A percentile compares a stretch with the other conserved stretches of the same genome.
Conservation (phyloP, 2,113 vertebrate species). For the Dipodomys merriami region DNA sequence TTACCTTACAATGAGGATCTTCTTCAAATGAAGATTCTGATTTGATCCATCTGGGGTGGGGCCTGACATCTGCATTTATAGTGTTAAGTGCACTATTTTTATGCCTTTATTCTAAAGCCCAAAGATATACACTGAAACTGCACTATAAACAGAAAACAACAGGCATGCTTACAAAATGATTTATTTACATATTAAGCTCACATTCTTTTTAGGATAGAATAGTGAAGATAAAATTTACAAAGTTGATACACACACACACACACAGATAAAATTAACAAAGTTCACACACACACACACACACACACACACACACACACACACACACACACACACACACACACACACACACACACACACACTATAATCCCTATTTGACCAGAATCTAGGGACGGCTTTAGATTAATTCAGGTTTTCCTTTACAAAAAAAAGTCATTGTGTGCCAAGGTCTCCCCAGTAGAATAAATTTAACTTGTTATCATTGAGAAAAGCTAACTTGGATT, state of each 20-base stretch:
- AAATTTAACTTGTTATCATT: conserved; percentile 24
- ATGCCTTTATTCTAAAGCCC: conserved; percentile 42
- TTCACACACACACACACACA: not conserved
- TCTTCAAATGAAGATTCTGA: not conserved
- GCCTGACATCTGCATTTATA: not conserved
- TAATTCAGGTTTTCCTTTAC: conserved; percentile 39
- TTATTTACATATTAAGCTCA: conserved; percentile 75
- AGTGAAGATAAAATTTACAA: conserved; percentile 69
- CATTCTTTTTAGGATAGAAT: conserved; percentile 47
- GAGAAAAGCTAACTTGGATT: conserved; percentile 36
- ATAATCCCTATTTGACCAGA: conserved; percentile 72
- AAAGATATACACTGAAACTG: not conserved
- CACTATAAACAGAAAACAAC: conserved; percentile 28
- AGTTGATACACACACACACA: conserved; percentile 67
- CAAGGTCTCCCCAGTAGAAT: conserved; percentile 20
- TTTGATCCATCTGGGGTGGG: not conserved
- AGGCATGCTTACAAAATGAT: conserved; percentile 65
- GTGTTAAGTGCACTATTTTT: conserved; percentile 31
- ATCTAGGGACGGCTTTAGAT: conserved; percentile 46
- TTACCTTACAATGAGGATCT: not conserved
- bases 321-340: no score
- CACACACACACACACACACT: no score
- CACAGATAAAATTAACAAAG: conserved; percentile 71
- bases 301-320: no score
- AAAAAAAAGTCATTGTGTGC: conserved; percentile 33